Conservation (phyloP, 2,113 vertebrate species). For the pig (Sus scrofa) region DNA sequence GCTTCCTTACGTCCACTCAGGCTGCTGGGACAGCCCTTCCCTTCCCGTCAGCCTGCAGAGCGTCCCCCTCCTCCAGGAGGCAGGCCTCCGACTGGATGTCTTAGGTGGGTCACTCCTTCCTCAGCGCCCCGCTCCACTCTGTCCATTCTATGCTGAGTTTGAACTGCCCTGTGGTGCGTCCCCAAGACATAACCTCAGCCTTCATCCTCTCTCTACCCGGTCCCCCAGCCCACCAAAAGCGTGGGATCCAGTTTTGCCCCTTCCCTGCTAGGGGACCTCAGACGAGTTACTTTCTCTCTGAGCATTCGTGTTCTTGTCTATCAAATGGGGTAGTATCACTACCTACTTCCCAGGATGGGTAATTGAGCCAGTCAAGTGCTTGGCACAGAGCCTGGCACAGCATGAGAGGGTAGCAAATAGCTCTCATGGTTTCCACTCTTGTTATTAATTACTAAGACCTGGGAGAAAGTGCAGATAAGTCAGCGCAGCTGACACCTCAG, state of each 20-base stretch:
- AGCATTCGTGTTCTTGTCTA: background rate
- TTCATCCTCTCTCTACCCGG: background rate
- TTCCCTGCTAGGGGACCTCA: background rate
- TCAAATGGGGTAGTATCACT: background rate
- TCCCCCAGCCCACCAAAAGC: too few relatives aligned
- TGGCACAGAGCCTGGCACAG: background rate
- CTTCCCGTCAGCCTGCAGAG: background rate
- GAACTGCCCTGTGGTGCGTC: background rate
- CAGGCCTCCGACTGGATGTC: background rate
- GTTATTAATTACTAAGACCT: background rate
- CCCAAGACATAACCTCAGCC: background rate
- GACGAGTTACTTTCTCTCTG: background rate
- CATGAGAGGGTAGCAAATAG: background rate
- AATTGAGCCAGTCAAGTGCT: background rate
- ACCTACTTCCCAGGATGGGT: background rate
- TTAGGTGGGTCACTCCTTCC: background rate
- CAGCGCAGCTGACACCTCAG: background rate
- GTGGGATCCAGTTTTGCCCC: background rate
- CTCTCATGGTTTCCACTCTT: background rate
- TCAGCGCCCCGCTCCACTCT: background rate
- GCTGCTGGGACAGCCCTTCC: background rate
- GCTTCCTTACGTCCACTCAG: background rate
- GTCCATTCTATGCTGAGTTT: background rate
- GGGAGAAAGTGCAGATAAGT: background rate
- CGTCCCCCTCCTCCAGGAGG: background rate